A percentile compares a stretch with the other conserved stretches of the same genome.
Conservation (phyloP, 2,797 vertebrate genomes). For the Scolopax bukidnonensis region DNA sequence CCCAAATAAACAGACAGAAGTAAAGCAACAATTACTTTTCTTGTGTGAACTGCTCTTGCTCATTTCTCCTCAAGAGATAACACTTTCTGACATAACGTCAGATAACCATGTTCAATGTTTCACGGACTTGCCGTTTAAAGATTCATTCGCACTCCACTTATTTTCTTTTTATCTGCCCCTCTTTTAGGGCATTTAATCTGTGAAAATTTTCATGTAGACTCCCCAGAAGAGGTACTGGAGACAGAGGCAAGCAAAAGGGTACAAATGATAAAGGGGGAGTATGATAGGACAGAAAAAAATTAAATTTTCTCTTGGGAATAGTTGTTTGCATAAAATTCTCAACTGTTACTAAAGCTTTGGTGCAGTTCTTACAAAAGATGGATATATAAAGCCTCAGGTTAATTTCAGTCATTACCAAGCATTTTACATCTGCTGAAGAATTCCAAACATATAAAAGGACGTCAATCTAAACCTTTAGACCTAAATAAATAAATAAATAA, state of each 20-base stretch:
- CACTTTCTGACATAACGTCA: constrained; percentile 58
- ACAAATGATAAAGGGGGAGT: constrained; percentile 1
- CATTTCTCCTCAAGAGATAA: constrained; percentile 68
- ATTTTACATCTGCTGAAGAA: constrained; percentile 70
- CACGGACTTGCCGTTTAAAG: constrained; percentile 67
- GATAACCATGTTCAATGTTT: constrained; percentile 68
- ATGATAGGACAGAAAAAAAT: constrained; percentile 26
- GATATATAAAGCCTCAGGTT: constrained; percentile 71
- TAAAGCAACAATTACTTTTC: constrained; percentile 58
- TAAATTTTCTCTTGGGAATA: constrained; percentile 36
- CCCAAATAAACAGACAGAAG: constrained; percentile 67
- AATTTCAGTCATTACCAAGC: constrained; percentile 74
- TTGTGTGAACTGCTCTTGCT: constrained; percentile 50
- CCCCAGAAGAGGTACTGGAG: not conserved
- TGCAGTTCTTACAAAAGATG: constrained; percentile 45
- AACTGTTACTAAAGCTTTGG: constrained; percentile 63
- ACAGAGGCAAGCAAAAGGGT: not conserved
- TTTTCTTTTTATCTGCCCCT: constrained; percentile 65
- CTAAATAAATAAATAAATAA: not conserved
- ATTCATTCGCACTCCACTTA: constrained; percentile 66
- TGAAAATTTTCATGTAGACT: constrained; percentile 56
- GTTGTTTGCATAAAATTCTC: constrained; percentile 67
- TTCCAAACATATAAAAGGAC: constrained; percentile 73
- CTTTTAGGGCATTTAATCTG: constrained; percentile 51
- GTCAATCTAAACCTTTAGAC: constrained; percentile 71